Evolutionary conservation across 2,888 invertebrate genomes (phyloP).

Genomic region (Tryphoninae sp.): DNA sequence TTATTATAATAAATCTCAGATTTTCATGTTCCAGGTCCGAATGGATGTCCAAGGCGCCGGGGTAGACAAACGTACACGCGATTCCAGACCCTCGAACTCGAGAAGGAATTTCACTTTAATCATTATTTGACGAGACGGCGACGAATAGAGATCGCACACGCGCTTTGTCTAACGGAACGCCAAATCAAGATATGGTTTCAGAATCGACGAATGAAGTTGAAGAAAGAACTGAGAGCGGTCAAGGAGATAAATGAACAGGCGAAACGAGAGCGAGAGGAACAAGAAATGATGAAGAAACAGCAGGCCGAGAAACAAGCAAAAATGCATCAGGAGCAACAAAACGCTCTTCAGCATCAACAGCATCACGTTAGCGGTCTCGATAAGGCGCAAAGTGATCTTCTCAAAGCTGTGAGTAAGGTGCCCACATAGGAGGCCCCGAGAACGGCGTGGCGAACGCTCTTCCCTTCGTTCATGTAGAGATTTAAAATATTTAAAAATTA

Average conservation of each 20-base stretch:
- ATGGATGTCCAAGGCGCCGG: constrained; percentile 95
- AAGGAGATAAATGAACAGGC: constrained; percentile 98
- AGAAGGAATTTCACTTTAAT: constrained; percentile 99
- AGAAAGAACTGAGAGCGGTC: constrained; percentile 96
- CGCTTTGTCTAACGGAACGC: constrained; percentile 96
- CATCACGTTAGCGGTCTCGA: constrained; percentile 89
- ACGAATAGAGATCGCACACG: constrained; percentile 98
- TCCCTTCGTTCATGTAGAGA: constrained; percentile 61
- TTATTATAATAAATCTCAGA: constrained; percentile 59
- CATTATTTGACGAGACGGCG: constrained; percentile 97
- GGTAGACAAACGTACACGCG: constrained; percentile 99
- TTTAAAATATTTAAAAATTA: constrained; percentile 44
- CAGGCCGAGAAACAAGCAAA: constrained; percentile 94
- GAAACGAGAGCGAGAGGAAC: constrained; percentile 93
- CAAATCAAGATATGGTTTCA: constrained; percentile 99
- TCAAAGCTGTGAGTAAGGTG: constrained; percentile 90
- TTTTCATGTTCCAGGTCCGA: constrained; percentile 90
- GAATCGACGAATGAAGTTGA: constrained; percentile 97
- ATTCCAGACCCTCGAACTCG: constrained; percentile 98
- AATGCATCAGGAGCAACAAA: constrained; percentile 88
- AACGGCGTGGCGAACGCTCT: constrained; percentile 62
- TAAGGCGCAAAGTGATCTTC: constrained; percentile 88
- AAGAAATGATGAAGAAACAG: constrained; percentile 95
- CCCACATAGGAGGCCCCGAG: constrained; percentile 86
- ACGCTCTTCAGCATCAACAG: constrained; percentile 87